Base-by-base conservation (phyloP, 1,140 invertebrate genomes). In the Laodelphax striatellus region DNA sequence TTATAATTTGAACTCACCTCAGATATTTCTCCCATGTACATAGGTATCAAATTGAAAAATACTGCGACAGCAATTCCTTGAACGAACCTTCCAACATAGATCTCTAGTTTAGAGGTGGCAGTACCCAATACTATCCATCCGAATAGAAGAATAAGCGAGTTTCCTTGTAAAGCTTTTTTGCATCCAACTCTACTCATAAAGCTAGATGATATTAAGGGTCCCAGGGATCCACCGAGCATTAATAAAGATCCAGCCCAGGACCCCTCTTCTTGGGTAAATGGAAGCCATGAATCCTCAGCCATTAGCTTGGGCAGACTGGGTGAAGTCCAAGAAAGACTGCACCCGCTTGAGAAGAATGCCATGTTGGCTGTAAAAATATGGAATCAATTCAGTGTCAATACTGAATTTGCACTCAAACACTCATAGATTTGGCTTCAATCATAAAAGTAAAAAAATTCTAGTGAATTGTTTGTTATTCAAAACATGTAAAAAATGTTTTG, bases 301-400 rank as follows among this genome's bases (percentile, higher is more conserved):
- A 76, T 69, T 9, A 89, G 69, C 67, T 82, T 82, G 1, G 79
- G 73, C 8, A 81, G 73, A 9, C 82, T 72, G 0, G 87, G 86
- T 9, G 87, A 89, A 0, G 85, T 86, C 86, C 87, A 91, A 44
- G 82, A 85, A 65, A 88, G 73, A 50, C 77, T 78, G 46, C 79
- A 81, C 19, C 86, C 86, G 19, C 80, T 77, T 0, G 79, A 77
- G 19, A 83, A 75, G 9, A 82, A 79, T 56, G 77, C 79, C 50
- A 88, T 71, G 69, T 88, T 88, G 19, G 76, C 87, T 89, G 71
- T 16, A 67, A 77, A 50, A 38, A 2, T 4, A 28, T 28, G 6
- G 6, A 28, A 28, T n/a, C n/a, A n/a, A n/a, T n/a, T n/a, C n/a
- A n/a, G n/a, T n/a, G n/a, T n/a, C n/a, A n/a, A n/a, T n/a, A n/a